Evolutionary conservation across 2,113 vertebrate species (phyloP).

Genomic region (Pseudonaja textilis): DNA sequence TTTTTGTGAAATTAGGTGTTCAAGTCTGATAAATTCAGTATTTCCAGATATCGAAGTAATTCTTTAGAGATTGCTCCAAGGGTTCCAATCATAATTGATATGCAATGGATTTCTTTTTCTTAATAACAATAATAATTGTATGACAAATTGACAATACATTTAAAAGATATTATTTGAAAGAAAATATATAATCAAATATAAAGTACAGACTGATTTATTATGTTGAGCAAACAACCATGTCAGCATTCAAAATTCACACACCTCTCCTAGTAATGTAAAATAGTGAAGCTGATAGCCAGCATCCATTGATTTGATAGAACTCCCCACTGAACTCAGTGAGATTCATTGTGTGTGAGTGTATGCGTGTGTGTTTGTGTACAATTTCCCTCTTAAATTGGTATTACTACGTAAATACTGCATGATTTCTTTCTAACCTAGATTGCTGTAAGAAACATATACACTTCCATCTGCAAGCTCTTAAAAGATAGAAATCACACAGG

Average conservation of each 20-base stretch:
- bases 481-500: not conserved
- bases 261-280: not conserved
- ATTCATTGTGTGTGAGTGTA: not conserved
- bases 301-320: not conserved
- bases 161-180: not conserved
- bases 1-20: not conserved
- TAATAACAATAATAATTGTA: not conserved
- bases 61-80: not conserved
- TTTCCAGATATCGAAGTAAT: not conserved
- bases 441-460: not conserved
- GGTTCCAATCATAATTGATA: not conserved
- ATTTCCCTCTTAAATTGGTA: not conserved
- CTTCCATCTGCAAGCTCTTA: not conserved
- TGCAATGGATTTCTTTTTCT: not conserved
- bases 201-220: not conserved
- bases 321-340: not conserved
- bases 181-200: not conserved
- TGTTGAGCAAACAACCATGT: not conserved
- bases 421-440: not conserved
- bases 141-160: not conserved
- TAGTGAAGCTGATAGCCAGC: not conserved
- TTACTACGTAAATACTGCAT: not conserved
- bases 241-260: not conserved
- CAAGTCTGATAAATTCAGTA: not conserved
- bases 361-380: not conserved